Percentiles rank a stretch among this genome's conserved stretches.
These are phyloP conservation scores for Mystacides longicornis DNA, from an alignment of 2,888 invertebrate species.

Conservation along the genomic window DNA sequence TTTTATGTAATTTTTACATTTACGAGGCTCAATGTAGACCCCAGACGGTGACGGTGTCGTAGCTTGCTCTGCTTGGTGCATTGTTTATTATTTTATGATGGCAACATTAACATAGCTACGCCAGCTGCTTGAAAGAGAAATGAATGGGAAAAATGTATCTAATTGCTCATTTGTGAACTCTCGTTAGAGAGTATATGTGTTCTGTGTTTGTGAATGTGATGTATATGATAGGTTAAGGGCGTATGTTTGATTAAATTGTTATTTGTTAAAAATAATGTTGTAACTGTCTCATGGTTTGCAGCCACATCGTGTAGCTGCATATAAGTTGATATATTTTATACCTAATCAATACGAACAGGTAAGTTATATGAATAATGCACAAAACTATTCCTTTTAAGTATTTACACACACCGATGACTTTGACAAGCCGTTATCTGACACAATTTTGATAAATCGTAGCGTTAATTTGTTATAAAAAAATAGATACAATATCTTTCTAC, in stretches of 20 bases:
- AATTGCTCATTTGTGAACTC: slow-evolving; percentile 13
- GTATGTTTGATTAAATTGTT: slow-evolving; percentile 18
- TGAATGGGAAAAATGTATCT: no score
- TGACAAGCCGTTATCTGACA: slow-evolving; percentile 36
- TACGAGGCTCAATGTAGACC: no score
- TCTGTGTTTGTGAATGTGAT: background rate
- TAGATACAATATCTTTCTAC: no score
- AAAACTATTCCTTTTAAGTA: slow-evolving; percentile 5
- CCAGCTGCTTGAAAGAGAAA: background rate
- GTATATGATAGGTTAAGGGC: slow-evolving; percentile 21
- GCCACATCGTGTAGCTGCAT: slow-evolving; percentile 18
- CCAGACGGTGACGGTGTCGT: no score
- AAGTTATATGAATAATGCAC: slow-evolving; percentile 2
- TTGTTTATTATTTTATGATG: no score
- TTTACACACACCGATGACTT: slow-evolving; percentile 31
- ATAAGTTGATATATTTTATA: slow-evolving; percentile 13
- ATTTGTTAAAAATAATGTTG: slow-evolving; percentile 20
- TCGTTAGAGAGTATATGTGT: slow-evolving; percentile 6
- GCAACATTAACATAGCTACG: background rate
- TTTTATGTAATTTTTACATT: no score
- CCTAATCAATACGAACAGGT: slow-evolving; percentile 15
- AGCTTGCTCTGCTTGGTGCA: no score
- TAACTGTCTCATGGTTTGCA: slow-evolving; percentile 17
- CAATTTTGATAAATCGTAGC: no score
- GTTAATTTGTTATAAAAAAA: no score